phyloP scores from a whole-genome alignment of 2,888 invertebrate species.

The Sipunculus nudus region DNA sequence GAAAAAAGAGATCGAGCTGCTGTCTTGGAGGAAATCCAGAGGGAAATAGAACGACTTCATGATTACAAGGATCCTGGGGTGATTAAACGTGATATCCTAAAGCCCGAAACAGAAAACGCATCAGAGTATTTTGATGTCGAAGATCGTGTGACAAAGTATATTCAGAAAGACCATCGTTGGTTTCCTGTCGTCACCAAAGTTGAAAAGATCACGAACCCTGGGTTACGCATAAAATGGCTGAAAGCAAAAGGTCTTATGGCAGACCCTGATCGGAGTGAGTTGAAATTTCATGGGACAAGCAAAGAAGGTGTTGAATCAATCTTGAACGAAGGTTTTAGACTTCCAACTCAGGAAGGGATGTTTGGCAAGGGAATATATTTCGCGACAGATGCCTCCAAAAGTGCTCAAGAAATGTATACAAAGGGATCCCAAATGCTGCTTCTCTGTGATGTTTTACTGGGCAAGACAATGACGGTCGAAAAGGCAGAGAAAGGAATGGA shows the following conservation, averaged over 20 bases:
- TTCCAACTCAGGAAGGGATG: constrained; percentile 14
- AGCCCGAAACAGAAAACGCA: constrained; percentile 21
- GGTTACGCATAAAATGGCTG: constrained; percentile 13
- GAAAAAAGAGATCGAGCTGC: background rate
- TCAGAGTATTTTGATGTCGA: constrained; percentile 24
- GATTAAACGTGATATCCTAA: constrained; percentile 1
- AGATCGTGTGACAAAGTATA: constrained; percentile 18
- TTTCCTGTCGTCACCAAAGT: constrained; percentile 22
- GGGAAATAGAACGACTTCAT: too few relatives aligned
- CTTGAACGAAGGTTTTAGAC: constrained; percentile 15
- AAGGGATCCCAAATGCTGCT: constrained; percentile 31
- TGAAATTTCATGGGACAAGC: constrained; percentile 32
- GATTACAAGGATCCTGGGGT: too few relatives aligned
- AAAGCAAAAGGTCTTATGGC: background rate
- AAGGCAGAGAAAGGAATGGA: constrained; percentile 9
- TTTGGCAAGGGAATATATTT: constrained; percentile 28
- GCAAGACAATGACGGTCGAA: constrained; percentile 11
- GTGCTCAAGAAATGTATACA: constrained; percentile 30
- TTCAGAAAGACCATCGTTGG: constrained; percentile 28
- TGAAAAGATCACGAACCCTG: constrained; percentile 22
- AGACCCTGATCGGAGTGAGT: constrained; percentile 15
- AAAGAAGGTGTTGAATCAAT: constrained; percentile 16
- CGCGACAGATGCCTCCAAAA: constrained; percentile 34
- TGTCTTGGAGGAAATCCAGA: background rate
- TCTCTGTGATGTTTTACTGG: constrained; percentile 31